Base-by-base conservation (phyloP, 2,113 vertebrate species). In the Prochilodus magdalenae region DNA sequence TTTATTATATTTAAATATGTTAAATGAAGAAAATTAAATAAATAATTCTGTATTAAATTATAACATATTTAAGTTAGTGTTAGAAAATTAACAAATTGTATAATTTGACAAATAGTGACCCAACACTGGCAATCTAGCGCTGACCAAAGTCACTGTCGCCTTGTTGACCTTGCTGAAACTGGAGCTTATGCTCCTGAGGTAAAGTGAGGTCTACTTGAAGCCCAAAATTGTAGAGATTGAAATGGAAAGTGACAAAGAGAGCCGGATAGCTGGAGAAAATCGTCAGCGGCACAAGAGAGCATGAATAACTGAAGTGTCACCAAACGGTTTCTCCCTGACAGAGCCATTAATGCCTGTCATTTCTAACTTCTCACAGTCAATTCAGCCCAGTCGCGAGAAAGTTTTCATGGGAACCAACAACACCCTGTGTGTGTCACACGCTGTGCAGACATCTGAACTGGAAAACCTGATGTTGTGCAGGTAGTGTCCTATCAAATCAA, bases 241-340 rank as follows among this genome's bases (percentile, higher is more conserved):
- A 66, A 74, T 66, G n/a, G 44, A 81, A 74, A 73, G 66, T 62
- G 73, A 72, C 33, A 44, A 53, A 70, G 63, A 57, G 55, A 71
- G 66, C 51, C 71, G 76, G 29, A 11, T 59, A 73, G 62, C 69
- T 59, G 49, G 44, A 78, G 70, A 63, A 73, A 67, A 71, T 30
- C 8, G 13, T 55, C 75, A 80, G 71, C 12, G 30, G 27, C 20
- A 51, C 55, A 33, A 49, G 59, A 27, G 27, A 82, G 82, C 77
- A 73, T 80, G 77, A 83, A 85, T 53, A 77, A 83, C 80, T 20
- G 26, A 73, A 72, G 36, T 77, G 86, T 80, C 83, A 82, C 67
- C 53, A 40, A 75, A 66, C 26, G 18, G 66, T 79, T 44, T 74
- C 65, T 76, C n/a, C 55, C 29, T 84, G 65, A 36, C 75, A 44